phyloP scores from a whole-genome alignment of 2,797 vertebrate genomes.

The Sandelia bainsii region DNA sequence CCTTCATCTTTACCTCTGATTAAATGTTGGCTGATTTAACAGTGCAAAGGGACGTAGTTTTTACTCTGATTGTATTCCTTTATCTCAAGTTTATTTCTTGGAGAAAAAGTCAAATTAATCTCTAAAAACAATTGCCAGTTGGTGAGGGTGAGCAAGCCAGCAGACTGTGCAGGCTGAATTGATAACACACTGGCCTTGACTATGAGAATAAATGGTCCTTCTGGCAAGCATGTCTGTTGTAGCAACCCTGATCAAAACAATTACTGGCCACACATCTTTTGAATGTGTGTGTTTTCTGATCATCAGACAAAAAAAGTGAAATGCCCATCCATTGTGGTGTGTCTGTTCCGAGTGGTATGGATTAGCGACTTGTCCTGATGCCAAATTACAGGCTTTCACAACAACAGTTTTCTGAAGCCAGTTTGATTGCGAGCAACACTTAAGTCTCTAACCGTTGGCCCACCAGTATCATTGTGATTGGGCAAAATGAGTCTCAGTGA shows the following conservation, averaged over 20 bases:
- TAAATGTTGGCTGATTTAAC: constrained; percentile 2
- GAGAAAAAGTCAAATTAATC: neutral
- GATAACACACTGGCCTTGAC: constrained; percentile 17
- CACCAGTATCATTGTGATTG: neutral
- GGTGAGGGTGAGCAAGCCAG: constrained; percentile 9
- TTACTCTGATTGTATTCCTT: neutral
- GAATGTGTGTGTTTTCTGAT: constrained; percentile 4
- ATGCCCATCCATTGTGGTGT: constrained; percentile 26
- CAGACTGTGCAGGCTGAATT: constrained; percentile 17
- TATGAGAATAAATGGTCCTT: constrained; percentile 24
- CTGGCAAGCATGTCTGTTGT: constrained; percentile 17
- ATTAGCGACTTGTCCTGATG: constrained; percentile 33
- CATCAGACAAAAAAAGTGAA: constrained; percentile 37
- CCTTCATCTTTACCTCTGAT: neutral
- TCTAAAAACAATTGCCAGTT: constrained; percentile 25
- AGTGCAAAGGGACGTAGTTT: neutral
- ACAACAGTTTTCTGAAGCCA: constrained; percentile 20
- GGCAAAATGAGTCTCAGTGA: constrained; percentile 7
- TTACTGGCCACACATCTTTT: too few relatives aligned
- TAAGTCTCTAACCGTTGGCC: constrained; percentile 4
- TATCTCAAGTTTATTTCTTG: constrained; percentile 5
- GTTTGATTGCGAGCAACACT: constrained; percentile 38
- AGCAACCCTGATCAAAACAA: too few relatives aligned
- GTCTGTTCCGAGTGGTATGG: constrained; percentile 23
- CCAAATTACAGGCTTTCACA: constrained; percentile 39